A percentile compares a stretch with the other conserved stretches of the same genome.
Evolutionary conservation across 1,140 invertebrate genomes (phyloP).

Genomic region (Macrobrachium nipponense): DNA sequence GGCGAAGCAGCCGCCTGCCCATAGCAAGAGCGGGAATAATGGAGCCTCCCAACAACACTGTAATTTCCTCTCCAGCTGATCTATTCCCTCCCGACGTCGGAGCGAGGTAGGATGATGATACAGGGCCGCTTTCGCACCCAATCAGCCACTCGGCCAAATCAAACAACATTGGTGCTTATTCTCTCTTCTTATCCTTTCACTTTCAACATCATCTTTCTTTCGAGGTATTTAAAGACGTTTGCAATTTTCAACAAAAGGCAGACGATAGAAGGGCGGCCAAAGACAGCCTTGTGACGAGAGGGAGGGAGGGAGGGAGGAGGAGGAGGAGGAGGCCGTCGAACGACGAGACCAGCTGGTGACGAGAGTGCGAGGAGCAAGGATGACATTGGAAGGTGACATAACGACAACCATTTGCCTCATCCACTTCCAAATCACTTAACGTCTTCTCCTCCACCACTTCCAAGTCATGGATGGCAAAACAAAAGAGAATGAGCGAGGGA

Average conservation of each 20-base stretch:
- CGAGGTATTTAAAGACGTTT: not conserved
- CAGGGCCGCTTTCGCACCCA: not conserved
- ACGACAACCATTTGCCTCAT: conserved; percentile 26
- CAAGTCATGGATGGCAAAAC: not conserved
- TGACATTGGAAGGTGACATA: conserved; percentile 46
- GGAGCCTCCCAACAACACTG: conserved; percentile 34
- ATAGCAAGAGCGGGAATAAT: conserved; percentile 36
- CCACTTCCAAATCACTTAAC: not conserved
- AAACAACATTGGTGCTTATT: too few relatives aligned
- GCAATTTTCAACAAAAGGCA: not conserved
- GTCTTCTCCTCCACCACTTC: too few relatives aligned
- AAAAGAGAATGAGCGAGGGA: not conserved
- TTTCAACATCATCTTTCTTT: too few relatives aligned
- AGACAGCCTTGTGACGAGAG: conserved; percentile 56
- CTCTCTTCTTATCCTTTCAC: too few relatives aligned
- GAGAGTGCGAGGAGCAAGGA: conserved; percentile 44
- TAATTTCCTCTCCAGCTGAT: not conserved
- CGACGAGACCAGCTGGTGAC: conserved; percentile 44
- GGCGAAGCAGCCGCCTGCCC: conserved; percentile 43
- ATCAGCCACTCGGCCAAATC: not conserved
- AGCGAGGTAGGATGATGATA: not conserved
- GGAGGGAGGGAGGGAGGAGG: too few relatives aligned
- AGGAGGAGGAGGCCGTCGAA: conserved; percentile 26
- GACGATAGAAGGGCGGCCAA: conserved; percentile 8
- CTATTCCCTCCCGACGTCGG: not conserved